Evolutionary conservation across 2,888 invertebrate species (phyloP).

Genomic region (Sarcophaga caerulescens): DNA sequence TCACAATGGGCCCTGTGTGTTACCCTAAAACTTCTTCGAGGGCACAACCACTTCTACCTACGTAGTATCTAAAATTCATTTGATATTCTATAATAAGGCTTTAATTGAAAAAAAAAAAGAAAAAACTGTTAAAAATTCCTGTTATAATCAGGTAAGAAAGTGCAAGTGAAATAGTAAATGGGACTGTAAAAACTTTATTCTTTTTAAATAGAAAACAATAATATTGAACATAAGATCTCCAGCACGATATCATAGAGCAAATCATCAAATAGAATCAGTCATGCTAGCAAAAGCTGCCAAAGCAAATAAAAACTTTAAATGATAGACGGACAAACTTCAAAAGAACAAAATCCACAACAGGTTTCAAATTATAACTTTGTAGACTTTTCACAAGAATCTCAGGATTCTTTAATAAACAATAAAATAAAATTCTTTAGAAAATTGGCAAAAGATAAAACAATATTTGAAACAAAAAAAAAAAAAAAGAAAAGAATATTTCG

Average conservation of each 20-base stretch:
- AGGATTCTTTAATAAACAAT: not conserved
- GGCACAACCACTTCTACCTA: too few relatives aligned
- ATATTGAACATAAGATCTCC: not conserved
- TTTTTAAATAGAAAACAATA: not conserved
- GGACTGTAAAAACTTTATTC: too few relatives aligned
- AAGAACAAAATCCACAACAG: not conserved
- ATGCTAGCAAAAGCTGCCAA: not conserved
- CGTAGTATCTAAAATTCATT: too few relatives aligned
- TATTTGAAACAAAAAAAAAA: too few relatives aligned
- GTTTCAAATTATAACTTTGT: constrained; percentile 10
- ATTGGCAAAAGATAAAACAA: not conserved
- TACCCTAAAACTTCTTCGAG: too few relatives aligned
- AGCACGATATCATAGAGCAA: not conserved
- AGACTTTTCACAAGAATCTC: not conserved
- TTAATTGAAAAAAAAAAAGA: too few relatives aligned
- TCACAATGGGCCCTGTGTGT: too few relatives aligned
- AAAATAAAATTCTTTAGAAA: not conserved
- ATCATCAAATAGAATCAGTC: not conserved
- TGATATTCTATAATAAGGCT: too few relatives aligned
- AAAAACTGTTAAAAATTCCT: too few relatives aligned
- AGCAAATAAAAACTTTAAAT: constrained; percentile 1
- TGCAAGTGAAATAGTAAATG: too few relatives aligned
- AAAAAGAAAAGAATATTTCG: not conserved
- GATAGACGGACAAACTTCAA: not conserved
- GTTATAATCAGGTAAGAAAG: too few relatives aligned